These are phyloP conservation scores for Vespertilio murinus DNA, from an alignment of 2,797 vertebrate genomes.

Conservation along the genomic window DNA sequence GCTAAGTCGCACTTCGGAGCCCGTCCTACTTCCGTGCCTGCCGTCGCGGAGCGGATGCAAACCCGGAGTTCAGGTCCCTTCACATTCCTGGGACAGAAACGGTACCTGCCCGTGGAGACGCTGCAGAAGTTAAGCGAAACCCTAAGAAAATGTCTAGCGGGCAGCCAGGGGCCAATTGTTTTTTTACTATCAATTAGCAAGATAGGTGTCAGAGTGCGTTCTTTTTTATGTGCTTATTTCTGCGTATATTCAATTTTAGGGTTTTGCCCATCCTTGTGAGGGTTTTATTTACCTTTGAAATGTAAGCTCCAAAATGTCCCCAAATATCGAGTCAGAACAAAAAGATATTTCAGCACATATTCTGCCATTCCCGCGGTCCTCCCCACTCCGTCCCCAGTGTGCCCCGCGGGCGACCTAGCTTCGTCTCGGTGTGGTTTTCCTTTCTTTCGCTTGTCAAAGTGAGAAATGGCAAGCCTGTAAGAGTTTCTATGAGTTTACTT, in stretches of 20 bases:
- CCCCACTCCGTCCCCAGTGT: not conserved
- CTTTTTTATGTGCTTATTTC: slow-evolving; percentile 27
- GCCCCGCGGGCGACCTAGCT: not conserved
- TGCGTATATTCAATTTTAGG: not conserved
- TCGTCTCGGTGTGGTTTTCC: not conserved
- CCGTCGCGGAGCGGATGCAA: not conserved
- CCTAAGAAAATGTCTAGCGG: not conserved
- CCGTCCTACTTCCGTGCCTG: not conserved
- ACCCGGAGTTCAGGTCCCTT: not conserved
- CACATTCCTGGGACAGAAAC: not conserved
- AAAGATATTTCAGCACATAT: not conserved
- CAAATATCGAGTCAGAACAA: not conserved
- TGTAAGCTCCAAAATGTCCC: not conserved
- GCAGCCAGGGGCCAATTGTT: not conserved
- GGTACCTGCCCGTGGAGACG: not conserved
- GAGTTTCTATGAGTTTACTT: not conserved
- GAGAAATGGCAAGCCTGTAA: not conserved
- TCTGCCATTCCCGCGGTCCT: not conserved
- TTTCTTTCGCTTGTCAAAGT: not conserved
- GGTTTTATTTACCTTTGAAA: slow-evolving; percentile 49
- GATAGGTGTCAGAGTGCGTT: not conserved
- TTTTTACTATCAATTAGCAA: not conserved
- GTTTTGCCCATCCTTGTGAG: not conserved
- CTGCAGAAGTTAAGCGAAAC: not conserved
- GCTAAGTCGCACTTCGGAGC: not conserved